These are phyloP conservation scores for Netelia inedita DNA, from an alignment of 2,888 invertebrate genomes.

Conservation along the genomic window DNA sequence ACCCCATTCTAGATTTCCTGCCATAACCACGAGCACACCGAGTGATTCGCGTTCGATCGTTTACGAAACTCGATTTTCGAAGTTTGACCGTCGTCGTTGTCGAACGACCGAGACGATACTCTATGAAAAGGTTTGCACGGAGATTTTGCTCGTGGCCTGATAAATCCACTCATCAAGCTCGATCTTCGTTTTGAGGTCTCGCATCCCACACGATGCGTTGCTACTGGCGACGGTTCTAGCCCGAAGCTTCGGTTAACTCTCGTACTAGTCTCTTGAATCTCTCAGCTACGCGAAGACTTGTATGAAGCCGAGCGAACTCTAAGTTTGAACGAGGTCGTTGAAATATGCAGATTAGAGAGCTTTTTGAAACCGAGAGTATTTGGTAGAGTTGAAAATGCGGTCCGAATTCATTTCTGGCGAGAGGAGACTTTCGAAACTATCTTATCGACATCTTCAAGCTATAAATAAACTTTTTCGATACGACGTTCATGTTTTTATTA, in stretches of 20 bases:
- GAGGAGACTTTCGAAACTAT: neutral
- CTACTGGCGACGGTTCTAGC: neutral
- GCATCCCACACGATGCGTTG: neutral
- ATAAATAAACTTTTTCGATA: slow-evolving; percentile 25
- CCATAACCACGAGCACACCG: neutral
- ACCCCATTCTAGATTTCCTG: slow-evolving; percentile 19
- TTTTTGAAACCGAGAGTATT: neutral
- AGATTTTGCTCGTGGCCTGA: slow-evolving; percentile 2
- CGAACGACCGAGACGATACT: neutral
- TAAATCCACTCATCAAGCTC: neutral
- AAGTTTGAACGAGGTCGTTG: slow-evolving; percentile 17
- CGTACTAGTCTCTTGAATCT: neutral
- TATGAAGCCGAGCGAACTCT: neutral
- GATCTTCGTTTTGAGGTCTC: neutral
- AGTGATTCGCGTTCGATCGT: neutral
- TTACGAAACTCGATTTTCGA: slow-evolving; percentile 48
- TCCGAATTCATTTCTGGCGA: neutral
- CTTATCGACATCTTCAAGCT: slow-evolving; percentile 15
- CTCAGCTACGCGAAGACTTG: neutral
- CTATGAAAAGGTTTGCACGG: neutral
- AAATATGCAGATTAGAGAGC: neutral
- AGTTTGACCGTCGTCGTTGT: slow-evolving; percentile 13
- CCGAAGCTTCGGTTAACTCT: neutral
- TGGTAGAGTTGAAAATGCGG: neutral
- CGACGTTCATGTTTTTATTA: neutral